Base-by-base conservation (phyloP, 2,797 vertebrate species). In the Linurgus olivaceus region DNA sequence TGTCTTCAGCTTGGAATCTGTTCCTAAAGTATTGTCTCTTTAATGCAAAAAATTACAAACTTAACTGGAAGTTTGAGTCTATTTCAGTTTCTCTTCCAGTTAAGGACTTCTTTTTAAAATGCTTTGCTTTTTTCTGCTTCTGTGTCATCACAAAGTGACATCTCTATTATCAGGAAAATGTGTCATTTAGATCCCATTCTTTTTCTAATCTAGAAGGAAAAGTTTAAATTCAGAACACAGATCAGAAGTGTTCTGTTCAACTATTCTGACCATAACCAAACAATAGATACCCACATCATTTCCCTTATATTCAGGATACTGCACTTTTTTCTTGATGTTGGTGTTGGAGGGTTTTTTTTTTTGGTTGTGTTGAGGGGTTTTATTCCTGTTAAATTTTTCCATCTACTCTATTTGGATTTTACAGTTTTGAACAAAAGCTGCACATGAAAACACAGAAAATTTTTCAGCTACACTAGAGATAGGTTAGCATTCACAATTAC, bases 1-100 rank as follows among this genome's bases (percentile, higher is more conserved):
- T 70, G 85, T 93, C 73, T 95, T 98, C 73, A 97, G 80, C 51
- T 93, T 92, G 29, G 18, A 76, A 42, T 76, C 31, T 8, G 2
- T 63, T 91, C 59, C 20, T 84, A 33, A 86, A 76, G 7, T 68
- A 31, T 40, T 62, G 2, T 19, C 17, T 7, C 16, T 57, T 72
- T 4, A 62, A 58, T 55, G 35, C 28, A 83, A 59, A 87, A 33
- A 44, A 16, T 17, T 0, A 35, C 47, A 54, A 66, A 48, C 16
- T 28, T 42, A 42, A 65, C 5, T 62, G 21, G 7, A 65, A 62
- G 19, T 51, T 45, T 42, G 10, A 29, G 29, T 65, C 29, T 6
- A 45, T 40, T 76, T 70, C 38, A 23, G 10, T 31, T 92, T 79
- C 33, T 66, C 13, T 20, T 52, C 23, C n/a, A 40, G 17, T 35